Base-by-base conservation (phyloP, 2,113 vertebrate species). In the Morone saxatilis region DNA sequence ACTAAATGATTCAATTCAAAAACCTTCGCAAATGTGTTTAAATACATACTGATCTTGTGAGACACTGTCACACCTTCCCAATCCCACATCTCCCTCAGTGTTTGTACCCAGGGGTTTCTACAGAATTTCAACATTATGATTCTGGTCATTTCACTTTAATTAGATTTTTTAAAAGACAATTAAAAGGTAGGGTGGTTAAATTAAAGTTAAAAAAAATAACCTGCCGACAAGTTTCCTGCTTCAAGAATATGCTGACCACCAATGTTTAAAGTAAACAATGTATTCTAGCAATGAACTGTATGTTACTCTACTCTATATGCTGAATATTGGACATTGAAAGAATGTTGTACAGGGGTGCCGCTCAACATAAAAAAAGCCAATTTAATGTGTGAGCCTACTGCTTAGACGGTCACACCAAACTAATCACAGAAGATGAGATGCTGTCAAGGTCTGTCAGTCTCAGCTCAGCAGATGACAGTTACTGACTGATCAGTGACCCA, bases 1-100 rank as follows among this genome's bases (percentile, higher is more conserved):
- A 51, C n/a, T 47, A 63, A 86, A 88, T 78, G 70, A 83, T 83
- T 91, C 54, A 65, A 69, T 31, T 19, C 11, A 54, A 67, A 54
- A 73, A 63, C 50, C 22, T 38, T 47, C 38, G 80, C 36, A 20
- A 53, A 56, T 41, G 40, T 22, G 25, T 54, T 60, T 59, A 56
- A 68, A 71, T 38, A 51, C 13, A 40, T n/a, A 36, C 0, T 38
- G 2, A 56, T 69, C 19, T 22, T 65, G 10, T 17, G 16, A 22
- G 13, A 85, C 7, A 74, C 20, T 7, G 3, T 50, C 17, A 66
- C 38, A 43, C 14, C 0, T 71, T 14, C 16, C 41, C 45, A 25
- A 14, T 66, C 4, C 59, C 14, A 60, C 43, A 60, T 41, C 40
- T 56, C 20, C 10, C n/a, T 1, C 3, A 50, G 5, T 40, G 25